Conservation (phyloP, 2,113 vertebrate genomes). For the Xerus inauris region DNA sequence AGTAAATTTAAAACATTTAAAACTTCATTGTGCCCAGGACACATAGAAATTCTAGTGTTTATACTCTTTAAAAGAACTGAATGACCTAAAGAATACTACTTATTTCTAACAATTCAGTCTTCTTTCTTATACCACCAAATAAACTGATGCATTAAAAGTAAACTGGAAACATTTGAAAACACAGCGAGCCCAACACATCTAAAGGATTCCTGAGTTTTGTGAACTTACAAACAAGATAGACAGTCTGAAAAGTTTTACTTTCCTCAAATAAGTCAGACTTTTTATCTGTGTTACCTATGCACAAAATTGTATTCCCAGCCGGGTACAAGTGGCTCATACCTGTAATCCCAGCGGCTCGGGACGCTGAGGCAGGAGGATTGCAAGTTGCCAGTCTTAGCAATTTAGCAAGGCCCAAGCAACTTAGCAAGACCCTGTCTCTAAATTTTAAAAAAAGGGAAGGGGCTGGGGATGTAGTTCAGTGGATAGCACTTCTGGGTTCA, state of each 20-base stretch:
- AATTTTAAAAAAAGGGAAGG: no score
- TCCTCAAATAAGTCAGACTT: background rate
- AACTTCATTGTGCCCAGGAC: background rate
- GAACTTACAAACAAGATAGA: background rate
- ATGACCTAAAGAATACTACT: background rate
- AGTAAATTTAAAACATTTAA: conserved; percentile 1
- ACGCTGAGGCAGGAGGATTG: no score
- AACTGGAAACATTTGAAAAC: conserved; percentile 17
- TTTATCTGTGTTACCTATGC: background rate
- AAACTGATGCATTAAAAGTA: background rate
- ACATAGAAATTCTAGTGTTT: background rate
- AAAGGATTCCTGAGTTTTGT: background rate
- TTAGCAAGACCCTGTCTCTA: no score
- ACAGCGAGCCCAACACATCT: background rate
- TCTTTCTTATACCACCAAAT: background rate
- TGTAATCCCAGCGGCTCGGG: no score
- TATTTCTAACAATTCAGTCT: background rate
- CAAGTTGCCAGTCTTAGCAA: no score
- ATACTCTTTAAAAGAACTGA: conserved; percentile 19
- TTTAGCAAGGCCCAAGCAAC: no score
- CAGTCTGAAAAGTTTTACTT: background rate
- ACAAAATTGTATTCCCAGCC: background rate
- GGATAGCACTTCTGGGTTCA: no score
- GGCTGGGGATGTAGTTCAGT: no score
- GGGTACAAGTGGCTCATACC: no score